phyloP scores from a whole-genome alignment of 2,888 invertebrate species.

The Pseudococcus jackbeardsleyi region DNA sequence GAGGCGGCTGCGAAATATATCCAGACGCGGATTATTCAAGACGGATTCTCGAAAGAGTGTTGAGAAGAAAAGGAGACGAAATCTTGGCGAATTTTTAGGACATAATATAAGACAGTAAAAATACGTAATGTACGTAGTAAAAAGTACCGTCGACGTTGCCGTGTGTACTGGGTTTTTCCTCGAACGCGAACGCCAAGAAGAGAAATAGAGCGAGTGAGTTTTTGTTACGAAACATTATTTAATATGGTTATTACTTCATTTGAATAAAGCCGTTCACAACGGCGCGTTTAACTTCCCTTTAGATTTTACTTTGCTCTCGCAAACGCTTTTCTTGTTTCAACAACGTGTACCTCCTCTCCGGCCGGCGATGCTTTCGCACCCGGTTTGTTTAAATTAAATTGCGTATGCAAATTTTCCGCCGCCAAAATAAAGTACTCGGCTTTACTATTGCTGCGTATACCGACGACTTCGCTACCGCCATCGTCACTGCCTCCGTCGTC shows the following conservation, averaged over 20 bases:
- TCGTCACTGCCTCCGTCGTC: background rate
- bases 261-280: constrained; percentile 61
- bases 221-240: constrained; percentile 59
- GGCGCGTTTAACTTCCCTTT: constrained; percentile 60
- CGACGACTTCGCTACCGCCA: background rate
- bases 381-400: constrained; percentile 62
- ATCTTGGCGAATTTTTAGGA: constrained; percentile 22
- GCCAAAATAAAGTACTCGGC: constrained; percentile 59
- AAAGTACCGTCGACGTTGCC: constrained; percentile 29
- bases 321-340: constrained; percentile 62
- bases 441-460: constrained; percentile 52
- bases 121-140: background rate
- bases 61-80: background rate
- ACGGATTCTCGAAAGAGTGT: background rate
- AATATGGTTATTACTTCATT: constrained; percentile 64
- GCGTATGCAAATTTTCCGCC: constrained; percentile 60
- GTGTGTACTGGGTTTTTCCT: background rate
- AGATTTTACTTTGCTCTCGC: constrained; percentile 58
- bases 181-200: background rate
- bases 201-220: background rate
- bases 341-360: constrained; percentile 54
- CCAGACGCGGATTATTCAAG: background rate
- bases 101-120: constrained; percentile 34
- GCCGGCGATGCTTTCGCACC: constrained; percentile 30
- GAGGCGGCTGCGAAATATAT: background rate